Percentiles rank a stretch among this genome's conserved stretches.
Evolutionary conservation across 2,888 invertebrate genomes (phyloP).

Genomic region (Cataglyphis altisquamis): DNA sequence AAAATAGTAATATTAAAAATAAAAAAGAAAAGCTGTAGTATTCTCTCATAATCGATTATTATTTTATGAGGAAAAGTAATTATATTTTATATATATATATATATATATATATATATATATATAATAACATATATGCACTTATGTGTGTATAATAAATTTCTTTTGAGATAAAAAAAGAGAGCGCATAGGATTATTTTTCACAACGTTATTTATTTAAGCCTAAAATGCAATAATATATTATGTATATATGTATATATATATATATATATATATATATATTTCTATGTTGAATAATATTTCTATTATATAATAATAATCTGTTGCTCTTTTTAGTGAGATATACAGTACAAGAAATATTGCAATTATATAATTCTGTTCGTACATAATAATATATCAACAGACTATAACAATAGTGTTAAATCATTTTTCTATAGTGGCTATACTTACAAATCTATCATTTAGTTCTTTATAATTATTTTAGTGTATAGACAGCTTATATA

Average conservation of each 20-base stretch:
- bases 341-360: constrained; percentile 56
- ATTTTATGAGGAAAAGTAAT: not conserved
- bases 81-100: not conserved
- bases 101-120: no score
- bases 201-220: constrained; percentile 76
- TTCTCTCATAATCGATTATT: not conserved
- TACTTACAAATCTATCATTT: constrained; percentile 66
- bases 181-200: constrained; percentile 51
- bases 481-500: constrained; percentile 57
- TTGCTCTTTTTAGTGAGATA: constrained; percentile 55
- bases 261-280: constrained; percentile 13
- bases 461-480: constrained; percentile 57
- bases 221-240: constrained; percentile 74
- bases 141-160: not conserved
- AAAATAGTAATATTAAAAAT: not conserved
- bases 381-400: constrained; percentile 66
- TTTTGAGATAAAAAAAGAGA: not conserved
- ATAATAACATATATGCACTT: no score
- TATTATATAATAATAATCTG: constrained; percentile 73
- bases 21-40: not conserved
- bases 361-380: constrained; percentile 57
- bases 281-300: constrained; percentile 71
- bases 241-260: no score
- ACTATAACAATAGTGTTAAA: constrained; percentile 66
- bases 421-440: constrained; percentile 54